Conservation (phyloP, 2,888 invertebrate species). For the Asteroscopus sphinx region DNA sequence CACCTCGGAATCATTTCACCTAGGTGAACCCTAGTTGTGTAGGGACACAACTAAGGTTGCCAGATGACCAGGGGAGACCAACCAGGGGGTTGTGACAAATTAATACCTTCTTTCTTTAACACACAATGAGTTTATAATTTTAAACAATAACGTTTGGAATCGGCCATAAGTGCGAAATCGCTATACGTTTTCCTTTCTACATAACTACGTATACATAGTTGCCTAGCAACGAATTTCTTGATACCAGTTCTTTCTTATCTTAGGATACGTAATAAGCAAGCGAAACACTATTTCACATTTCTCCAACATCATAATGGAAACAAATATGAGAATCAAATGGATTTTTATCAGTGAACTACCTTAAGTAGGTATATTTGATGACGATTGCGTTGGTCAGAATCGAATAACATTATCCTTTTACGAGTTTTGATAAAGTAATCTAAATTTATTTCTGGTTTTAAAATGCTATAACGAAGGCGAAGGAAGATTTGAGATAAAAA, state of each 20-base stretch:
- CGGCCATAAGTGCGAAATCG: too few relatives aligned
- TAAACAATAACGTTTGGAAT: too few relatives aligned
- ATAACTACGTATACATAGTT: not conserved
- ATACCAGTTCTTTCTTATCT: not conserved
- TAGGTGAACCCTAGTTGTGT: too few relatives aligned
- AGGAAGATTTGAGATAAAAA: not conserved
- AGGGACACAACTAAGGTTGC: too few relatives aligned
- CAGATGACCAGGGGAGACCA: too few relatives aligned
- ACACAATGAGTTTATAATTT: too few relatives aligned
- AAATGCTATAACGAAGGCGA: conserved; percentile 4
- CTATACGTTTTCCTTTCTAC: not conserved
- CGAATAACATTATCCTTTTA: conserved; percentile 44
- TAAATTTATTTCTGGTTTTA: conserved; percentile 8
- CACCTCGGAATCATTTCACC: too few relatives aligned
- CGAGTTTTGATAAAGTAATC: conserved; percentile 46
- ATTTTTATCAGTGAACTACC: conserved; percentile 41
- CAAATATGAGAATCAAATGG: conserved; percentile 31
- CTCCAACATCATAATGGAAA: conserved; percentile 18
- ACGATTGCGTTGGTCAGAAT: conserved; percentile 38
- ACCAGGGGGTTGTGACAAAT: too few relatives aligned
- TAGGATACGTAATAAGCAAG: not conserved
- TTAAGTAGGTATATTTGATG: conserved; percentile 41
- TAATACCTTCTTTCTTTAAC: too few relatives aligned
- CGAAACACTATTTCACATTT: conserved; percentile 19
- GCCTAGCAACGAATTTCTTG: not conserved